Percentiles rank a stretch among this genome's conserved stretches.
Evolutionary conservation across 1,140 invertebrate genomes (phyloP).

Genomic region (Thrips palmi): DNA sequence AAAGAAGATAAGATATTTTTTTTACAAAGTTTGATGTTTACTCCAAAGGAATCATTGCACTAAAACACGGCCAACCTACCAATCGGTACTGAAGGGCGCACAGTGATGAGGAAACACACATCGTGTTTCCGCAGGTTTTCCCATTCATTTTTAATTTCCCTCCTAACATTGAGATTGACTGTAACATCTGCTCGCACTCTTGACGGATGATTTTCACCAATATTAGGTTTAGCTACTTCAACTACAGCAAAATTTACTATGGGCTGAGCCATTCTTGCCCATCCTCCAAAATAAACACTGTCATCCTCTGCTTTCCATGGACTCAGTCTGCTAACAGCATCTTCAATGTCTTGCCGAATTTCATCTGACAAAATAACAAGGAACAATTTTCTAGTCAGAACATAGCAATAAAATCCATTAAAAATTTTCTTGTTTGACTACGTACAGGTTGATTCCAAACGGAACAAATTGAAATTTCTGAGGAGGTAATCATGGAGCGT

Average conservation of each 20-base stretch:
- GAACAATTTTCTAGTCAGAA: slow-evolving; percentile 3
- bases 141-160: slow-evolving; percentile 92
- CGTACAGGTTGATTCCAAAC: slow-evolving; percentile 93
- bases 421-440: slow-evolving; percentile 16
- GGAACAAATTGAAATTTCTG: slow-evolving; percentile 94
- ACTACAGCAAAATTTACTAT: slow-evolving; percentile 85
- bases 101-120: slow-evolving; percentile 89
- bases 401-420: slow-evolving; percentile 9
- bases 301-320: slow-evolving; percentile 86
- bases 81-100: slow-evolving; percentile 63
- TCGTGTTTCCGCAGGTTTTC: slow-evolving; percentile 93
- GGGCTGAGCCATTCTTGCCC: slow-evolving; percentile 96
- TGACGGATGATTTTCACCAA: slow-evolving; percentile 81
- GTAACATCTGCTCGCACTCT: slow-evolving; percentile 86
- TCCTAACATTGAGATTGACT: slow-evolving; percentile 74
- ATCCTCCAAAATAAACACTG: slow-evolving; percentile 77
- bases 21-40: slow-evolving; percentile 1
- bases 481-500: slow-evolving; percentile 96
- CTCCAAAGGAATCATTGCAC: background rate
- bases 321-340: slow-evolving; percentile 80
- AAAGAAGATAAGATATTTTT: slow-evolving; percentile 20
- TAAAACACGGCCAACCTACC: slow-evolving; percentile 28
- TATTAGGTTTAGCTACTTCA: slow-evolving; percentile 79
- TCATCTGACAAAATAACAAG: slow-evolving; percentile 50
- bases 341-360: slow-evolving; percentile 96